Evolutionary conservation across 1,140 invertebrate genomes (phyloP), one percentile per base, ranked within the genome.

Genomic region (Leptinotarsa defecta): DNA sequence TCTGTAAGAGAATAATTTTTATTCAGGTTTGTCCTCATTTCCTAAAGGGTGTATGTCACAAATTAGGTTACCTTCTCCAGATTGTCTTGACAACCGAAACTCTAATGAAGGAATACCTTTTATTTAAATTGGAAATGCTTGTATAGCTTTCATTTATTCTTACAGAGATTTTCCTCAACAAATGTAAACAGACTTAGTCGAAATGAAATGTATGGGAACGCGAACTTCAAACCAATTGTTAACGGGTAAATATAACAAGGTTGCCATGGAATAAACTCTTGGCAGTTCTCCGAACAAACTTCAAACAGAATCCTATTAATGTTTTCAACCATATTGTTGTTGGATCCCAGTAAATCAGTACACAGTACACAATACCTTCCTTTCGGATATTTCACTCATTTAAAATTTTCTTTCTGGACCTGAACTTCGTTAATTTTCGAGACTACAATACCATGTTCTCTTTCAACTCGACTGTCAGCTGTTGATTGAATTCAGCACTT

Each of bases 121-220:
- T 17, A 57, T 57, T 57, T 6, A n/a, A 57, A 57, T 17, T 57
- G 52, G 52, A 17, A 57, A 57, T 57, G n/a, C n/a, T 57, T 57
- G 52, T 57, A 57, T n/a, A 57, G 52, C 52, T 57, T n/a, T 57
- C 52, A n/a, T 57, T 57, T n/a, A 57, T 57, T 17, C 52, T 57
- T 57, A 57, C 5, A 57, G 52, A 1, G 52, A 57, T 13, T 57
- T 57, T 57, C 52, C 3, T 57, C n/a, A 57, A 57, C 52, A 57
- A 57, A 57, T 57, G 52, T 57, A 57, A 57, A 57, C 15, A 57
- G 52, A 15, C 52, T 15, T 17, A 57, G 27, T 34, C n/a, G 52
- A 57, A 57, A 57, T 13, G 3, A 57, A 57, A 57, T 57, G 13
- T 57, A 57, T 57, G 52, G 52, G n/a, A 57, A n/a, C 13, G 52